Evolutionary conservation across 2,113 vertebrate species (phyloP), one percentile per base, ranked within the genome.

Genomic region (Athene noctua): DNA sequence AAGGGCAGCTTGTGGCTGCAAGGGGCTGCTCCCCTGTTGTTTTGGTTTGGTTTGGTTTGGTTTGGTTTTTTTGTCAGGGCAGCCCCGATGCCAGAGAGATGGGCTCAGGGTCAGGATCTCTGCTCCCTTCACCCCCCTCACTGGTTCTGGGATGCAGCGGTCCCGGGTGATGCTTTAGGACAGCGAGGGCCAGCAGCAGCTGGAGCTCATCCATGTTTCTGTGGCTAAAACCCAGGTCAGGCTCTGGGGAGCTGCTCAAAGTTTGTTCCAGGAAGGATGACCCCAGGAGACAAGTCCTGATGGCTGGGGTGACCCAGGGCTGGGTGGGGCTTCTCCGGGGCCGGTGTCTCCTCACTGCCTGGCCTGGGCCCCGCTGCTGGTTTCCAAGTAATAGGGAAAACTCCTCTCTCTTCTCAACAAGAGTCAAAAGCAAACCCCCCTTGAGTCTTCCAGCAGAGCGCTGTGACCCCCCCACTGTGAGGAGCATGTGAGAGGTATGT

Each of bases 171-270:
- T 32, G 32, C 19, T 62, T 54, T 20, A 13, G 38, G 40, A 8
- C 0, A 0, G 5, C 0, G 0, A 34, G 1, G 6, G 13, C 21
- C 10, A 23, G n/a, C 0, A 0, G 26, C 36, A 66, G 40, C 18
- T 1, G 1, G 34, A 18, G 18, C 4, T 63, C 1, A 2, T 59
- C 49, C 3, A 1, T 54, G 11, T 49, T 83, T 11, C n/a, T 2
- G 0, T 20, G 42, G n/a, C 9, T 77, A 46, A 80, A 68, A 11
- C 6, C 0, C 4, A 14, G 42, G 8, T 19, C 15, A 11, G 55
- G 3, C 3, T 1, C 46, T 29, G 18, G 7, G 10, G 21, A 23
- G 19, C 8, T 15, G 2, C 42, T 2, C 3, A 7, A 55, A 19
- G 4, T 51, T 77, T 77, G 55, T 7, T 59, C 16, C 0, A 2